Evolutionary conservation across 2,888 invertebrate genomes (phyloP).

Genomic region (Choristoneura rosaceana): DNA sequence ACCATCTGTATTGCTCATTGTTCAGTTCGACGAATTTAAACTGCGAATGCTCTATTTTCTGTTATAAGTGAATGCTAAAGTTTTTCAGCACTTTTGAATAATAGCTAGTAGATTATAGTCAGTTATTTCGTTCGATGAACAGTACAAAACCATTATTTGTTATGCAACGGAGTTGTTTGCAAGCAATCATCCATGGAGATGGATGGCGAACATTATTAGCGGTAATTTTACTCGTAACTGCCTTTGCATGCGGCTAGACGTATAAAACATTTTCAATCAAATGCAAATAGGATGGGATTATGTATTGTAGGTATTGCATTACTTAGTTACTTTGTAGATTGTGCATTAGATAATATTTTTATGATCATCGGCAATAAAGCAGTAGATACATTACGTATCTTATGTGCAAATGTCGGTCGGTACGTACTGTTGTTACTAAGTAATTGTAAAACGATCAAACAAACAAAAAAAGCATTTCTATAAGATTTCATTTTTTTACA

Average conservation of each 20-base stretch:
- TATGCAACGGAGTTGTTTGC: slow-evolving; percentile 7
- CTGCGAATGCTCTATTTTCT: too few species aligned
- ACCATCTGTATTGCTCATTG: too few species aligned
- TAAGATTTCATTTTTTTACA: not conserved
- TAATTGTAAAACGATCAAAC: too few species aligned
- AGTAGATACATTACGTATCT: too few species aligned
- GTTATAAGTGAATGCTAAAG: too few species aligned
- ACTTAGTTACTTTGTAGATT: not conserved
- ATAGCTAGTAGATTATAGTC: not conserved
- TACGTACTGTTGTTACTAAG: too few species aligned
- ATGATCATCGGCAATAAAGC: not conserved
- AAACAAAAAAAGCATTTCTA: slow-evolving; percentile 14
- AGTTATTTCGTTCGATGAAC: not conserved
- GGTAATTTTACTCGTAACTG: slow-evolving; percentile 18
- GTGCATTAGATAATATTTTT: not conserved
- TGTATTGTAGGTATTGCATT: not conserved
- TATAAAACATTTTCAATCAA: not conserved
- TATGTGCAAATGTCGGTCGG: too few species aligned
- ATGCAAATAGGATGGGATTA: not conserved
- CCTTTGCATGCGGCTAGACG: not conserved
- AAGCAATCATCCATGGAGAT: not conserved
- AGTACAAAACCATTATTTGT: slow-evolving; percentile 23
- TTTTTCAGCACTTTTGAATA: too few species aligned
- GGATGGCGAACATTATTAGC: not conserved
- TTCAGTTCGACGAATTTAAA: too few species aligned